Conservation (phyloP, 2,888 invertebrate genomes). For the Chaitophorus viminalis region DNA sequence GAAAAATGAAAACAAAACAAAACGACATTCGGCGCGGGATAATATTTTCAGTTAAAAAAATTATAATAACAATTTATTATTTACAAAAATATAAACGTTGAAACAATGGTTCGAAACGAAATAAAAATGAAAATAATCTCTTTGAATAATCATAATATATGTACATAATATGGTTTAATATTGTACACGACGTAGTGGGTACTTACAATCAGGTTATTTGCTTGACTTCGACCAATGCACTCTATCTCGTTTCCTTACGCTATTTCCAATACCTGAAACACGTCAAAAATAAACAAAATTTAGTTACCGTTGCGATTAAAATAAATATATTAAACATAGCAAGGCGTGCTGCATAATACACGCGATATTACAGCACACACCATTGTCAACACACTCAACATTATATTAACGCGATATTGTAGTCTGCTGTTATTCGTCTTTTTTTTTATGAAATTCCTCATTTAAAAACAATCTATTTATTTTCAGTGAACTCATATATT, state of each 20-base stretch:
- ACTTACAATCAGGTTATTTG: constrained; percentile 16
- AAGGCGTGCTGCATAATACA: too few species aligned
- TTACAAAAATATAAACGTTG: constrained; percentile 29
- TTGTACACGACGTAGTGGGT: background rate
- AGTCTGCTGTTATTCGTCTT: too few species aligned
- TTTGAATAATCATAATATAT: constrained; percentile 16
- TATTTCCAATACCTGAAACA: constrained; percentile 12
- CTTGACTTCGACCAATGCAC: background rate
- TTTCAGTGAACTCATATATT: too few species aligned
- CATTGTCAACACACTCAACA: too few species aligned
- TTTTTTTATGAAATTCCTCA: too few species aligned
- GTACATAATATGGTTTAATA: constrained; percentile 15
- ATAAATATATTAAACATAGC: too few species aligned
- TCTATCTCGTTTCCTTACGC: background rate
- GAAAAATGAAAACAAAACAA: background rate
- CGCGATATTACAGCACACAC: too few species aligned
- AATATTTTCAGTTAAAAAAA: constrained; percentile 17
- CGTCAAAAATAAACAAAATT: background rate
- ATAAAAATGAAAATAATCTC: constrained; percentile 14
- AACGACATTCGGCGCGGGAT: constrained; percentile 12
- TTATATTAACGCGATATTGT: too few species aligned
- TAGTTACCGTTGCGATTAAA: too few species aligned
- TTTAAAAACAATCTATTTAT: too few species aligned
- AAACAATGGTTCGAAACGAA: background rate
- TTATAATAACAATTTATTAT: constrained; percentile 17